Percentiles rank a stretch among this genome's conserved stretches.
Evolutionary conservation across 2,113 vertebrate genomes (phyloP).

Genomic region (Phaetusa simplex): DNA sequence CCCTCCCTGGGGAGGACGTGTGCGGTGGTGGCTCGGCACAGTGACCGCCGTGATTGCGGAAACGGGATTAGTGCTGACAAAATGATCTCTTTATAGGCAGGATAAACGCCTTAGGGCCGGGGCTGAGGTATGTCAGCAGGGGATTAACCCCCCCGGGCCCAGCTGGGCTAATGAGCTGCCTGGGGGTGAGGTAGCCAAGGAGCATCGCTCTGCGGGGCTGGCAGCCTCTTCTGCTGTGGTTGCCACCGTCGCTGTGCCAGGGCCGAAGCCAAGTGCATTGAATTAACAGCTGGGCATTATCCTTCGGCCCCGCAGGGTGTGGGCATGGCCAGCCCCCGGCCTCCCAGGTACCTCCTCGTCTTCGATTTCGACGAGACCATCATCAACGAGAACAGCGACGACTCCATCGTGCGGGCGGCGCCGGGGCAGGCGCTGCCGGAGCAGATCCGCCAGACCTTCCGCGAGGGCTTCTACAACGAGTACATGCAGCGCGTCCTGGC

Average conservation of each 20-base stretch:
- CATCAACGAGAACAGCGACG: constrained; percentile 92
- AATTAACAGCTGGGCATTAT: neutral
- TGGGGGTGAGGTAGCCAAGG: neutral
- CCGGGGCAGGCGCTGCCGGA: constrained; percentile 84
- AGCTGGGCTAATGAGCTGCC: neutral
- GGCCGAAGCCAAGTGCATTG: too few species aligned
- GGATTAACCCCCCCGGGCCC: neutral
- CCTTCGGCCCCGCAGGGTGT: constrained; percentile 65
- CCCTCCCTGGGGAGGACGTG: neutral
- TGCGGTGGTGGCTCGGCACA: neutral
- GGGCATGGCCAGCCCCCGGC: constrained; percentile 73
- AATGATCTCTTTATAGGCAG: neutral
- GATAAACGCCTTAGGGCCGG: neutral
- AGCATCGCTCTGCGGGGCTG: neutral
- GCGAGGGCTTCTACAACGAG: constrained; percentile 87
- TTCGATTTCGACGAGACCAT: constrained; percentile 98
- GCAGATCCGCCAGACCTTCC: constrained; percentile 85
- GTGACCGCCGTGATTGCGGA: neutral
- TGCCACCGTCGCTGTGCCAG: neutral
- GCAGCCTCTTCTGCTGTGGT: neutral
- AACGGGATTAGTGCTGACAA: neutral
- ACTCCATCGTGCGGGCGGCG: constrained; percentile 80
- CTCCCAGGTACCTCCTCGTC: constrained; percentile 86
- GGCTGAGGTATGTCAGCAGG: neutral
- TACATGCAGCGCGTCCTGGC: constrained; percentile 91